Percentiles rank a stretch among this genome's conserved stretches.
These are phyloP conservation scores for Muscicapa comitata DNA, from an alignment of 2,797 vertebrate species.

Conservation along the genomic window DNA sequence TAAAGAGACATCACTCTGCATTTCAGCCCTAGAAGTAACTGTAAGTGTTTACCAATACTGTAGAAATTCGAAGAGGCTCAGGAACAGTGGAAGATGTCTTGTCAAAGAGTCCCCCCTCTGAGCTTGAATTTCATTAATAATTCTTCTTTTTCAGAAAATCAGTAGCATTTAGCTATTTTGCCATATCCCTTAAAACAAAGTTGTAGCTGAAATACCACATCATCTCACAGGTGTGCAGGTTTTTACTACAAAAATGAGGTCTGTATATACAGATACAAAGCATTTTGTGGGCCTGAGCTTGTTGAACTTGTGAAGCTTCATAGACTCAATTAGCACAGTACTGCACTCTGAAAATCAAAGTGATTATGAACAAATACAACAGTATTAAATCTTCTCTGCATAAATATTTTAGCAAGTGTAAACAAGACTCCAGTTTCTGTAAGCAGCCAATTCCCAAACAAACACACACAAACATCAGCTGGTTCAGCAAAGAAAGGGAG, in stretches of 20 bases:
- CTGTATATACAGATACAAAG: background rate
- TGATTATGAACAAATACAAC: constrained; percentile 7
- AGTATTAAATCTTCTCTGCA: background rate
- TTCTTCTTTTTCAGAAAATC: background rate
- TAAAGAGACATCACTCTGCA: constrained; percentile 35
- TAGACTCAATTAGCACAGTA: background rate
- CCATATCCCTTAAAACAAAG: background rate
- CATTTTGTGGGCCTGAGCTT: background rate
- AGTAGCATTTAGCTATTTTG: background rate
- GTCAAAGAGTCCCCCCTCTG: background rate
- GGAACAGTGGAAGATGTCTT: background rate
- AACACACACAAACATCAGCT: constrained; percentile 14
- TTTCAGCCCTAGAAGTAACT: background rate
- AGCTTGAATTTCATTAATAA: background rate
- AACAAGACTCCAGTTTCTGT: constrained; percentile 7
- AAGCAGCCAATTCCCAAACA: background rate
- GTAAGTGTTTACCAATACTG: background rate
- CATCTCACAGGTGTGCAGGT: background rate
- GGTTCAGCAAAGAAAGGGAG: background rate
- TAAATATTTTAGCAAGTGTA: constrained; percentile 31
- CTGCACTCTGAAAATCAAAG: background rate
- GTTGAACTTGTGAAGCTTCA: background rate
- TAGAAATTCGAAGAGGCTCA: background rate
- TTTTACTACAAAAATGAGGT: background rate
- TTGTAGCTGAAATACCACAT: background rate